Percentiles rank a stretch among this genome's conserved stretches.
phyloP scores from a whole-genome alignment of 2,888 invertebrate genomes.

The Synanthedon formicaeformis region DNA sequence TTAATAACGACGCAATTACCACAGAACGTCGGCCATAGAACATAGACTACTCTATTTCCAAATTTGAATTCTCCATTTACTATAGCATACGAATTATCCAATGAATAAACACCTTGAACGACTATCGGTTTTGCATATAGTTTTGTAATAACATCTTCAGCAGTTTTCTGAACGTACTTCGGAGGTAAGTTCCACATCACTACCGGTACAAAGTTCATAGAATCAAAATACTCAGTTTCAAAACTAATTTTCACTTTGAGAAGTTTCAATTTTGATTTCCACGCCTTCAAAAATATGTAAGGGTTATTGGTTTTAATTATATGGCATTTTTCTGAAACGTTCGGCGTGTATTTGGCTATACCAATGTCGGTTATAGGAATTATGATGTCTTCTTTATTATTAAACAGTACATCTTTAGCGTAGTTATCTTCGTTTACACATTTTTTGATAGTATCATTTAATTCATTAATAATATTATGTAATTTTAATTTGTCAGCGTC shows the following conservation, averaged over 20 bases:
- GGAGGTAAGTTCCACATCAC: not conserved
- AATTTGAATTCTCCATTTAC: not conserved
- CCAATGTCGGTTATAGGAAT: conserved; percentile 7
- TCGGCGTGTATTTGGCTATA: conserved; percentile 3
- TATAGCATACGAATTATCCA: conserved; percentile 1
- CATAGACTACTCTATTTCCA: conserved; percentile 2
- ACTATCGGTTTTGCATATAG: not conserved
- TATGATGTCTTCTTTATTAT: not conserved
- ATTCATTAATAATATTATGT: no score
- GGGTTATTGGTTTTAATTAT: conserved; percentile 7
- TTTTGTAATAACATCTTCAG: not conserved
- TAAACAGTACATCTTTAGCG: not conserved
- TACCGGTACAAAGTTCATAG: not conserved
- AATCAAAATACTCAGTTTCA: conserved; percentile 1
- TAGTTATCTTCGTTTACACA: not conserved
- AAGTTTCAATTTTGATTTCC: conserved; percentile 6
- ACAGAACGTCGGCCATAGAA: conserved; percentile 10
- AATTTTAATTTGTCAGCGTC: no score
- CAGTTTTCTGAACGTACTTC: not conserved
- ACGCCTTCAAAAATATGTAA: conserved; percentile 6
- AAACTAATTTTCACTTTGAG: conserved; percentile 6
- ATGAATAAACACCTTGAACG: not conserved
- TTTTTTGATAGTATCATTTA: not conserved
- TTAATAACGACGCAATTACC: conserved; percentile 2
- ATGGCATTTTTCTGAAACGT: not conserved